These are phyloP conservation scores for Ectobius pallidus DNA, from an alignment of 2,888 invertebrate genomes.

Conservation along the genomic window DNA sequence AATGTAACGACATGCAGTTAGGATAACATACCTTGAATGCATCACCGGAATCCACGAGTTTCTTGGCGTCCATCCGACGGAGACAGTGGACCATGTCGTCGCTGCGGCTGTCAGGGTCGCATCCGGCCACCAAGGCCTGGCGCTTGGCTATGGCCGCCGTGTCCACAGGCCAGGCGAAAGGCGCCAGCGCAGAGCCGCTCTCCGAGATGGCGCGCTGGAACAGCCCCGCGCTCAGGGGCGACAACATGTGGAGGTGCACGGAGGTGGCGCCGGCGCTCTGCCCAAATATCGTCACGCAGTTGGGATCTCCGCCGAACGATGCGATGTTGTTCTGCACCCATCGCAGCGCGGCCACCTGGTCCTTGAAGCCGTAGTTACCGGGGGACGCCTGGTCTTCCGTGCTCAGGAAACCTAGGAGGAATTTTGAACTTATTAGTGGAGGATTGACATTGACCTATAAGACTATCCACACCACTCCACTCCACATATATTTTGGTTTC, in stretches of 20 bases:
- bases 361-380: constrained; percentile 70
- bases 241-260: constrained; percentile 34
- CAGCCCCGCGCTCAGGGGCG: constrained; percentile 52
- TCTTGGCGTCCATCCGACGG: constrained; percentile 52
- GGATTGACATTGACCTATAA: no score
- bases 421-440: no score
- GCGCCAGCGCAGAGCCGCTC: constrained; percentile 73
- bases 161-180: constrained; percentile 56
- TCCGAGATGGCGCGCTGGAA: constrained; percentile 77
- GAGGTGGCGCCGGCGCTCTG: constrained; percentile 35
- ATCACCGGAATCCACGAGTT: constrained; percentile 55
- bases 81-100: constrained; percentile 54
- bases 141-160: constrained; percentile 47
- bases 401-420: constrained; percentile 62
- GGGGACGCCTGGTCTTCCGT: constrained; percentile 66
- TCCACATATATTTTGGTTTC: no score
- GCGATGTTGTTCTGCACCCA: constrained; percentile 42
- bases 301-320: constrained; percentile 25
- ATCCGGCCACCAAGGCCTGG: constrained; percentile 55
- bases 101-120: constrained; percentile 50
- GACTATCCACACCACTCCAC: no score
- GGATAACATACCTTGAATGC: constrained; percentile 58
- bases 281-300: constrained; percentile 31
- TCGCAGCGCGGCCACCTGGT: constrained; percentile 41
- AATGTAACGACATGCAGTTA: no score